Conservation (phyloP, 2,797 vertebrate genomes). For the Pipistrellus pygmaeus region DNA sequence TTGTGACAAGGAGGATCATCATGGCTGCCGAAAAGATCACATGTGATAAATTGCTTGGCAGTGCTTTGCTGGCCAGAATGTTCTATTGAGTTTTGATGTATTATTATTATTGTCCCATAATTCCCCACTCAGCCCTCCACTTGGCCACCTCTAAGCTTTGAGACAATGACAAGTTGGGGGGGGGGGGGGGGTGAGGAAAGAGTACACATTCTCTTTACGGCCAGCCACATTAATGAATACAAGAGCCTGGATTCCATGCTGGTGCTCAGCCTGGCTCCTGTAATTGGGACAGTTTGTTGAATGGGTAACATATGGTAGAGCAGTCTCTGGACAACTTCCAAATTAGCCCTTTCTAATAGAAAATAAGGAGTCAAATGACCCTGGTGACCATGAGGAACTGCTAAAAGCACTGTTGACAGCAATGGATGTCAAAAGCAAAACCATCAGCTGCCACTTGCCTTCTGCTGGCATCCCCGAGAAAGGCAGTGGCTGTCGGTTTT, state of each 20-base stretch:
- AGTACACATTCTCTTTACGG: slow-evolving; percentile 6
- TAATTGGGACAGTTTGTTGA: slow-evolving; percentile 58
- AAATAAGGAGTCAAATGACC: slow-evolving; percentile 68
- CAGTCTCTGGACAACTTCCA: slow-evolving; percentile 7
- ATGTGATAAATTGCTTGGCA: not conserved
- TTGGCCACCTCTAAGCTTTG: slow-evolving; percentile 26
- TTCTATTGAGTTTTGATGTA: not conserved
- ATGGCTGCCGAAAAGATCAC: not conserved
- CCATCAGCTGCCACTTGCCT: not conserved
- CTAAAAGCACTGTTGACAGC: not conserved
- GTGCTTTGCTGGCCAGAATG: not conserved
- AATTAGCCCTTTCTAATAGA: slow-evolving; percentile 64
- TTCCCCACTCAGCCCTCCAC: slow-evolving; percentile 36
- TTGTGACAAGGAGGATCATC: not conserved
- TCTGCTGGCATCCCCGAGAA: not conserved
- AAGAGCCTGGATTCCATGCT: not conserved
- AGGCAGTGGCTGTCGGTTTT: not conserved
- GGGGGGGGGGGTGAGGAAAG: not conserved
- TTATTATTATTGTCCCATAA: not conserved
- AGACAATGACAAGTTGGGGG: not conserved
- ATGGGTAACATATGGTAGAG: not conserved
- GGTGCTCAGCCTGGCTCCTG: not conserved
- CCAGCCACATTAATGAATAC: not conserved
- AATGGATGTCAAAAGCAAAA: not conserved
- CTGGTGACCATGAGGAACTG: slow-evolving; percentile 16